Base-by-base conservation (phyloP, 2,888 invertebrate genomes). In the Argyresthia albistria region DNA sequence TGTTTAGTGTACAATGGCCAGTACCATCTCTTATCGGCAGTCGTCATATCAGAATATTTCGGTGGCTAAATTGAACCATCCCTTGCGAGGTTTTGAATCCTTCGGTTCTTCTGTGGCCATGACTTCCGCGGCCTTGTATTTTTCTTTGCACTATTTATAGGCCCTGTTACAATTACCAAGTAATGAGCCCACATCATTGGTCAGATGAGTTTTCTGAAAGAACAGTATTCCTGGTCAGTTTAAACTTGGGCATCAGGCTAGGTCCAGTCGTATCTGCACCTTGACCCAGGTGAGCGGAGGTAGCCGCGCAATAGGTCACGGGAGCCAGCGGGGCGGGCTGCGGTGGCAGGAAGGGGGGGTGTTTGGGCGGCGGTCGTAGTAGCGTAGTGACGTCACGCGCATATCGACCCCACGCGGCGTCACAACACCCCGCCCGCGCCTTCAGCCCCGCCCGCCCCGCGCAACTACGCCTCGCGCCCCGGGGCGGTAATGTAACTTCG, bases 351-450 rank as follows among this genome's bases (percentile, higher is more conserved):
- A 39, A 8, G 46, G 39, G 37, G 36, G 10, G 12, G 14, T 39
- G 55, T 43, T 46, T 49, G 66, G 67, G 59, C 59, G 84, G 81
- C 81, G 76, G 80, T 80, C 75, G 81, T 84, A 86, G 84, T 84
- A 84, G 78, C 80, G 84, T 87, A 83, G 76, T 86, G 87, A 84
- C 86, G 87, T 87, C 84, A 84, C 67, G 72, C 70, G 72, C 74
- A 67, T 82, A 81, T 82, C 82, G 82, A 83, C 77, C 80, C 70
- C 62, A 60, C 60, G 62, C 66, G 76, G 83, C 83, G 82, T 82
- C 82, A 86, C 67, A 84, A 83, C 80, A 82, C 74, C 69, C 79
- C 66, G 62, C 57, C 60, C 58, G 57, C 60, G 43, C 46, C 45
- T 50, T 25, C 55, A 53, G 58, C 46, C 57, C 63, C 58, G 57